Evolutionary conservation across 2,113 vertebrate species (phyloP).

Genomic region (Siniperca chuatsi): DNA sequence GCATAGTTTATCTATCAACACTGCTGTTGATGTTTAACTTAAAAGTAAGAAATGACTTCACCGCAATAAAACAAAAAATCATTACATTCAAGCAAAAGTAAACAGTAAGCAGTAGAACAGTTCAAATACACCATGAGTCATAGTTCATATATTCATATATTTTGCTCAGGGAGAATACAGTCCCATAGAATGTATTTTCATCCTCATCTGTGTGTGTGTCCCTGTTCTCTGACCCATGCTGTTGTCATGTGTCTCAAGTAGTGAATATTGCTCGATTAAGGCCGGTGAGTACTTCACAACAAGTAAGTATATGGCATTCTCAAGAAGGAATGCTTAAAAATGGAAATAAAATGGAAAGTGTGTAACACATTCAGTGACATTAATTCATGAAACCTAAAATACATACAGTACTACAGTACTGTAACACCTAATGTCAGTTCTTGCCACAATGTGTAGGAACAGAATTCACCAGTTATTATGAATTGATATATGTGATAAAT

Average conservation of each 20-base stretch:
- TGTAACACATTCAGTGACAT: neutral
- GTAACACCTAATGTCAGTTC: no score
- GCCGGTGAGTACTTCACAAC: constrained; percentile 52
- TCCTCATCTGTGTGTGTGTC: constrained; percentile 63
- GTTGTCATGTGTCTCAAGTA: constrained; percentile 64
- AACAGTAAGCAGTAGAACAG: neutral
- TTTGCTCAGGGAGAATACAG: neutral
- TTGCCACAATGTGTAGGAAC: no score
- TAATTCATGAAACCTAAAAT: neutral
- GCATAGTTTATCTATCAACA: neutral
- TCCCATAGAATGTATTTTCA: constrained; percentile 4
- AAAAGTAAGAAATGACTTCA: neutral
- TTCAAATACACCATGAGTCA: neutral
- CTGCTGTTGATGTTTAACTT: constrained; percentile 3
- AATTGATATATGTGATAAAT: no score
- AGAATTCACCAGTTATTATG: no score
- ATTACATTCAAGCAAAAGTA: constrained; percentile 3
- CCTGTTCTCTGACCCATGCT: constrained; percentile 70
- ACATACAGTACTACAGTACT: neutral
- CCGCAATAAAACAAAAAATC: neutral
- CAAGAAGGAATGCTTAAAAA: neutral
- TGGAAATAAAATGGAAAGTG: no score
- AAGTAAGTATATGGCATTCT: constrained; percentile 37
- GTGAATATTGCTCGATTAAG: constrained; percentile 43
- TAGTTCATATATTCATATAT: neutral